phyloP scores from a whole-genome alignment of 2,113 vertebrate species.

The Lynx canadensis region DNA sequence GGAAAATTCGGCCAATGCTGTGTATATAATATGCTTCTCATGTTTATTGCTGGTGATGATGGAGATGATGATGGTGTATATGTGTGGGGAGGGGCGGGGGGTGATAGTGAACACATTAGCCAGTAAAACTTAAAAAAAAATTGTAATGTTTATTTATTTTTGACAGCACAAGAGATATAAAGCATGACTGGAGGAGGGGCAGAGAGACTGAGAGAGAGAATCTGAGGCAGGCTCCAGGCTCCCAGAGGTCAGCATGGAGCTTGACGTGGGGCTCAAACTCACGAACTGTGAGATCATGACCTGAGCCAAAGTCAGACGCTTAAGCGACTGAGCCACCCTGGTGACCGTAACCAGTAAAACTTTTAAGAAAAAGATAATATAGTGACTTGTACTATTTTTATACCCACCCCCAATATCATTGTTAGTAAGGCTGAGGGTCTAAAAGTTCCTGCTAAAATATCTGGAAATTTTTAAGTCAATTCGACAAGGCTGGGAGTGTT shows the following conservation, averaged over 20 bases:
- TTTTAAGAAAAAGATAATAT: background rate
- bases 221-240: too few species aligned
- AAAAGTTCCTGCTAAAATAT: background rate
- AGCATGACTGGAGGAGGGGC: too few species aligned
- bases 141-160: too few species aligned
- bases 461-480: background rate
- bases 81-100: accelerated
- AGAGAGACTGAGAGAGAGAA: too few species aligned
- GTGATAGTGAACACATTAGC: background rate
- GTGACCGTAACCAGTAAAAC: background rate
- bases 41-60: too few species aligned
- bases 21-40: background rate
- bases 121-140: background rate
- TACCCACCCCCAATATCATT: background rate
- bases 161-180: too few species aligned
- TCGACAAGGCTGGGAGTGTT: background rate
- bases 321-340: too few species aligned
- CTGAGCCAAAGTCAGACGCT: too few species aligned
- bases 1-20: too few species aligned
- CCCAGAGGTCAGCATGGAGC: too few species aligned
- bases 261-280: too few species aligned
- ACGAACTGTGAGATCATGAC: too few species aligned
- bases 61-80: background rate
- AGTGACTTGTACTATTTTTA: background rate
- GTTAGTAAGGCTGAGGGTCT: background rate